Percentiles rank a stretch among this genome's conserved stretches.
phyloP scores from a whole-genome alignment of 2,797 vertebrate genomes.

The Aselliscus stoliczkanus region DNA sequence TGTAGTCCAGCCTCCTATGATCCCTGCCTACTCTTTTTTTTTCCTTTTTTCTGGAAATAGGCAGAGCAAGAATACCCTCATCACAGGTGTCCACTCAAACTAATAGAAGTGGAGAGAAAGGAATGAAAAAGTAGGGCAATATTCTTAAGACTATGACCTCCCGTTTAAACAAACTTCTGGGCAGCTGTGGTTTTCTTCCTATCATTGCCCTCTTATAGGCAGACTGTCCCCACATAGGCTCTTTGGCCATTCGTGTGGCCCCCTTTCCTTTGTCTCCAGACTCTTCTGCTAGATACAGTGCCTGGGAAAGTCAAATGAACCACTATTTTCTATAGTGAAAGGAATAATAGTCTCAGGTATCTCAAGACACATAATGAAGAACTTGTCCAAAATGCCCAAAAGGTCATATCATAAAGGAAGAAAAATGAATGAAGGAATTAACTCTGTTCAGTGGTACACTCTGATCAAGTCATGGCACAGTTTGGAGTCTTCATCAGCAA shows the following conservation, averaged over 20 bases:
- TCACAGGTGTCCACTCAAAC: not conserved
- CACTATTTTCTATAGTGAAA: not conserved
- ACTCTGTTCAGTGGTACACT: not conserved
- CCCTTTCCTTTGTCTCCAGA: not conserved
- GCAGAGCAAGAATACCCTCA: not conserved
- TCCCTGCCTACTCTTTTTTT: not conserved
- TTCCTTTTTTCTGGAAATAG: not conserved
- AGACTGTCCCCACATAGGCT: not conserved
- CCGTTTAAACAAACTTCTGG: not conserved
- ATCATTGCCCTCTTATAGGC: too few relatives aligned
- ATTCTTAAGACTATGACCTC: not conserved
- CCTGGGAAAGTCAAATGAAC: not conserved
- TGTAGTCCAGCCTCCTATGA: not conserved
- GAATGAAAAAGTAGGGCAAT: not conserved
- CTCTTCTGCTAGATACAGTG: not conserved
- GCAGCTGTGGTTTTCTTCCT: not conserved
- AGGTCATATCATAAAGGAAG: not conserved
- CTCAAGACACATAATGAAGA: not conserved
- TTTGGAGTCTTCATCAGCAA: constrained; percentile 27
- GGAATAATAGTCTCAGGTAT: not conserved
- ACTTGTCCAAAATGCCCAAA: not conserved
- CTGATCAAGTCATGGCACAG: not conserved
- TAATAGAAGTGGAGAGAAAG: not conserved
- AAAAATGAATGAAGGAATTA: not conserved
- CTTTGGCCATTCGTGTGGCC: not conserved